phyloP scores from a whole-genome alignment of 2,888 invertebrate species.

The Acrobasis suavella region DNA sequence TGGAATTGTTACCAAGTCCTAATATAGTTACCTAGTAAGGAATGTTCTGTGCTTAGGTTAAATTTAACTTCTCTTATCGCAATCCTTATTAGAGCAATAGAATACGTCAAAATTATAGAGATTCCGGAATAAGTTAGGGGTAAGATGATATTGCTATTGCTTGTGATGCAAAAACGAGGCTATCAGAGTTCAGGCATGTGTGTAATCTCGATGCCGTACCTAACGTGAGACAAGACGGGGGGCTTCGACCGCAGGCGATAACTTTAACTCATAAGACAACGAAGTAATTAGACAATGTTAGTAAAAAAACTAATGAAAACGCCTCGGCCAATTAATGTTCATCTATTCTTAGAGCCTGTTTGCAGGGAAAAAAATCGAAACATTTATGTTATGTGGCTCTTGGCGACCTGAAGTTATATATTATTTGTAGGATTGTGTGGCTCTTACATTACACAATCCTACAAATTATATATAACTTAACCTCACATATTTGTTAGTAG shows the following conservation, averaged over 20 bases:
- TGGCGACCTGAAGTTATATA: neutral
- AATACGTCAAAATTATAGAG: slow-evolving; percentile 19
- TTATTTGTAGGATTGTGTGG: no score
- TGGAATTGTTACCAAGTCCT: neutral
- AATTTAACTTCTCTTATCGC: slow-evolving; percentile 9
- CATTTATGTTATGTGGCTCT: neutral
- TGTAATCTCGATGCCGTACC: slow-evolving; percentile 53
- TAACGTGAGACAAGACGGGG: slow-evolving; percentile 62
- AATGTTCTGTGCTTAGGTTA: neutral
- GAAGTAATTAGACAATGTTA: slow-evolving; percentile 47
- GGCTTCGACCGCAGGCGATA: slow-evolving; percentile 73
- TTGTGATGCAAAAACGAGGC: slow-evolving; percentile 54
- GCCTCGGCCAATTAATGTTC: slow-evolving; percentile 27
- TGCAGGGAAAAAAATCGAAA: slow-evolving; percentile 8
- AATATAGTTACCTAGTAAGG: neutral
- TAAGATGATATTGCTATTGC: slow-evolving; percentile 42
- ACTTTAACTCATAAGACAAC: slow-evolving; percentile 50
- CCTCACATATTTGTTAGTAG: no score
- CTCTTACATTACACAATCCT: no score
- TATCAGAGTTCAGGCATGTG: slow-evolving; percentile 67
- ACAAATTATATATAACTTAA: no score
- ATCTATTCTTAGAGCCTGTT: slow-evolving; percentile 31
- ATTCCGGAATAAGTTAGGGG: slow-evolving; percentile 39
- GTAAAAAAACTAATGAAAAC: slow-evolving; percentile 39
- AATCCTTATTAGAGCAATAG: neutral